Evolutionary conservation across 2,113 vertebrate genomes (phyloP).

Genomic region (Acanthisitta chloris): DNA sequence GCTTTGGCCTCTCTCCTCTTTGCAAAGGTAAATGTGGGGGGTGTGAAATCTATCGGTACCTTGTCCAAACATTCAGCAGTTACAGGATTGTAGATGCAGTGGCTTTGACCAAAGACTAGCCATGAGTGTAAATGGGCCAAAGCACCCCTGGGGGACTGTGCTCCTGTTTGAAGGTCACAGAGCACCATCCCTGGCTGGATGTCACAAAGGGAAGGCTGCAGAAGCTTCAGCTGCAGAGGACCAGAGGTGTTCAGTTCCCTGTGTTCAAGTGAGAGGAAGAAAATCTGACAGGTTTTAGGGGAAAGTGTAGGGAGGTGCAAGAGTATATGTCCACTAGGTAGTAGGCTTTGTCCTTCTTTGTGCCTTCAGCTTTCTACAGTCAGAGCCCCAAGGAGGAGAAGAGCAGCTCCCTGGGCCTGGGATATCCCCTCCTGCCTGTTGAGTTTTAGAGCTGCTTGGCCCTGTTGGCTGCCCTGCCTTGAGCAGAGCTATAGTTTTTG

Average conservation of each 20-base stretch:
- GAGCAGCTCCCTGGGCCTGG: not conserved
- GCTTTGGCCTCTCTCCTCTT: not conserved
- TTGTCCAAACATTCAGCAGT: not conserved
- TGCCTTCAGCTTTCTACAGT: not conserved
- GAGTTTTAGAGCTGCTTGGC: not conserved
- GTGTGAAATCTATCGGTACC: not conserved
- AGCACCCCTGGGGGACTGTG: not conserved
- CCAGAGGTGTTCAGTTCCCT: not conserved
- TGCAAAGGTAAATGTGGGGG: not conserved
- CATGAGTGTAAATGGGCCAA: not conserved
- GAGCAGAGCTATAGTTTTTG: not conserved
- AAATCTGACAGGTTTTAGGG: not conserved
- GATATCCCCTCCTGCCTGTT: not conserved
- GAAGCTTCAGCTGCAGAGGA: not conserved
- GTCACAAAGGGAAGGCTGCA: fast-evolving
- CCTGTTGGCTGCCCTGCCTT: not conserved
- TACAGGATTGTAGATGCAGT: not conserved
- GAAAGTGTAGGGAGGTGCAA: not conserved
- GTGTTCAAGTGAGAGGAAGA: not conserved
- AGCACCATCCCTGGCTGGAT: not conserved
- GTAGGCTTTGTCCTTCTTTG: not conserved
- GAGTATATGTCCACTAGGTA: fast-evolving
- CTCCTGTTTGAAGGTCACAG: not conserved
- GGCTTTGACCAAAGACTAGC: not conserved
- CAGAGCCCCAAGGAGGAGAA: not conserved